phyloP scores from a whole-genome alignment of 2,888 invertebrate species.

The Megalurothrips usitatus region DNA sequence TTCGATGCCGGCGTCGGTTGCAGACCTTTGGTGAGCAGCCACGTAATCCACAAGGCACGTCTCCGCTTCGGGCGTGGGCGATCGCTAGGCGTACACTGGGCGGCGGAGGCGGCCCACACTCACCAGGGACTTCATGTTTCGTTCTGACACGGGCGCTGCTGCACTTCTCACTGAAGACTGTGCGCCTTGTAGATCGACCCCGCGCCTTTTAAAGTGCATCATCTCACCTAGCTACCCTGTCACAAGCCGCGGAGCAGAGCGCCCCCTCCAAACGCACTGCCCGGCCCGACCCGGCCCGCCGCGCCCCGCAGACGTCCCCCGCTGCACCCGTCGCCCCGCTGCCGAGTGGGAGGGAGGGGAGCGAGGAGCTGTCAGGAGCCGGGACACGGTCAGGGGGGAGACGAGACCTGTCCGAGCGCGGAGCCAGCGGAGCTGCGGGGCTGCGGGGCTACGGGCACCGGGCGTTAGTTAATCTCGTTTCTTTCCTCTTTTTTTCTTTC shows the following conservation, averaged over 20 bases:
- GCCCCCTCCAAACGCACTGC: conserved; percentile 6
- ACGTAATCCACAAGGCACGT: neutral
- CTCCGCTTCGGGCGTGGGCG: neutral
- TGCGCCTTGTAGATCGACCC: neutral
- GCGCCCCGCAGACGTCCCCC: neutral
- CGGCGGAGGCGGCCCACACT: neutral
- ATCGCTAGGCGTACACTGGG: too few species aligned
- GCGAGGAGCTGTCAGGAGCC: neutral
- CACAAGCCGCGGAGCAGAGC: neutral
- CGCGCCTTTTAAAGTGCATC: conserved; percentile 12
- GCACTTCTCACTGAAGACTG: neutral
- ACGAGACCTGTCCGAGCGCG: too few species aligned
- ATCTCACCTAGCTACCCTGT: conserved; percentile 2
- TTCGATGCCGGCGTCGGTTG: too few species aligned
- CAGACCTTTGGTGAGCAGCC: too few species aligned
- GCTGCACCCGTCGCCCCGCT: neutral
- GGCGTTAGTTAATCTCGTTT: neutral
- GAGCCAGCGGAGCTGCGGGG: neutral
- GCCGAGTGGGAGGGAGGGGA: neutral
- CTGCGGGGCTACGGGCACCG: neutral
- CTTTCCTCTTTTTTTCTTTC: too few species aligned
- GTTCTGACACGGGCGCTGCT: neutral
- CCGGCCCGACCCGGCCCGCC: neutral
- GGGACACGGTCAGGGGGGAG: neutral
- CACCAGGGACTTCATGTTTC: conserved; percentile 18